Percentiles rank a stretch among this genome's conserved stretches.
phyloP scores from a whole-genome alignment of 2,888 invertebrate species.

The Pegoplata infirma region DNA sequence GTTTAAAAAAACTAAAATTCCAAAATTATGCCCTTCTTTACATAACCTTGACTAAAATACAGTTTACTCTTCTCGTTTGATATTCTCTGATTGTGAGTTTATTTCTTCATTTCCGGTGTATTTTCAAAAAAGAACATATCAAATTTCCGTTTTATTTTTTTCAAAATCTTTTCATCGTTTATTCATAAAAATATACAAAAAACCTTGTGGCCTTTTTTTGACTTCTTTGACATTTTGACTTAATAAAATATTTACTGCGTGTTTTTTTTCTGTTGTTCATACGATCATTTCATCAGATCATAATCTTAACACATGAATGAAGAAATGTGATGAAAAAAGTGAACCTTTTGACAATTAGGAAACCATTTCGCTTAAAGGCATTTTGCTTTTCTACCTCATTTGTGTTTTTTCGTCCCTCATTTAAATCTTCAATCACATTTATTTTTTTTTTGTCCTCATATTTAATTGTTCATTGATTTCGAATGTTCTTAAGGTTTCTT shows the following conservation, averaged over 20 bases:
- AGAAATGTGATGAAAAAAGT: neutral
- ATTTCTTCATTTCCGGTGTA: conserved; percentile 51
- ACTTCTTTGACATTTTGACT: conserved; percentile 62
- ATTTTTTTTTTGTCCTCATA: conserved; percentile 16
- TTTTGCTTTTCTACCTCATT: neutral
- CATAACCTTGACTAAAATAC: neutral
- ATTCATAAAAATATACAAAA: neutral
- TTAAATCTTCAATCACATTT: too few species aligned
- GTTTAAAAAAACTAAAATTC: conserved; percentile 11
- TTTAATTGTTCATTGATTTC: conserved; percentile 58
- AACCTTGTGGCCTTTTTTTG: conserved; percentile 48
- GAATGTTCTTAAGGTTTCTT: conserved; percentile 34
- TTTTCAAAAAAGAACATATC: conserved; percentile 39
- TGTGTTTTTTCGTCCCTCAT: conserved; percentile 26
- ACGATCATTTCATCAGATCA: conserved; percentile 53
- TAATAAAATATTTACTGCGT: conserved; percentile 43
- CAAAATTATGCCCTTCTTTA: neutral
- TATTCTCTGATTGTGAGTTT: neutral
- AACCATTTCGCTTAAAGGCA: conserved; percentile 54
- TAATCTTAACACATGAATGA: conserved; percentile 49
- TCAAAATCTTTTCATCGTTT: neutral
- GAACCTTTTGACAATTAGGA: conserved; percentile 38
- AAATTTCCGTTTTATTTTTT: conserved; percentile 52
- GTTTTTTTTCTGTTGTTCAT: too few species aligned
- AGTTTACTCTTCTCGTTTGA: neutral